phyloP scores from a whole-genome alignment of 2,888 invertebrate species.

The Crioceris asparagi region DNA sequence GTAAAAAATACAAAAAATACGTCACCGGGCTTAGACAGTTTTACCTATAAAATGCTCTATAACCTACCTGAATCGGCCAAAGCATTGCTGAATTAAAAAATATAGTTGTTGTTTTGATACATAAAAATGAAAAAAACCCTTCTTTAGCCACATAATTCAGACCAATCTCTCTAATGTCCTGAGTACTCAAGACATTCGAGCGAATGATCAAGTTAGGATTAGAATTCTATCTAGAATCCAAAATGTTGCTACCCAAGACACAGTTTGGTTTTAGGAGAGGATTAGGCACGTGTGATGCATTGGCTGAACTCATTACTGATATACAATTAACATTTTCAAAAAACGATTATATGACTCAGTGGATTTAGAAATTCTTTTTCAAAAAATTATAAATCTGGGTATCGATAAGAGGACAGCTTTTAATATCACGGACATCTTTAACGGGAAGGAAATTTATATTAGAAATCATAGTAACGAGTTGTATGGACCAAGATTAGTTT shows the following conservation, averaged over 20 bases:
- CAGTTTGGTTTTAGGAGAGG: slow-evolving; percentile 6
- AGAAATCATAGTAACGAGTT: slow-evolving; percentile 9
- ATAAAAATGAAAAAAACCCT: slow-evolving; percentile 5
- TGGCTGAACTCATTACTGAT: slow-evolving; percentile 3
- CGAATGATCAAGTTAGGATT: slow-evolving; percentile 4
- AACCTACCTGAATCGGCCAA: slow-evolving; percentile 1
- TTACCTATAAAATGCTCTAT: slow-evolving; percentile 5
- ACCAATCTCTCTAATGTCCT: slow-evolving; percentile 5
- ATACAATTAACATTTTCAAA: slow-evolving; percentile 4
- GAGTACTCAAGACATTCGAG: slow-evolving; percentile 2
- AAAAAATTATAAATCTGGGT: neutral
- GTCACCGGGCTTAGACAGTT: slow-evolving; percentile 2
- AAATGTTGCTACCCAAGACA: slow-evolving; percentile 1
- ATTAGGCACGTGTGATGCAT: slow-evolving; percentile 2
- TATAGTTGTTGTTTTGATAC: neutral
- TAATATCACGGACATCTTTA: slow-evolving; percentile 3
- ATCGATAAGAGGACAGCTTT: slow-evolving; percentile 1
- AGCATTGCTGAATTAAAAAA: slow-evolving; percentile 3
- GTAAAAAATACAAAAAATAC: neutral
- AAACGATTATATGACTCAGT: slow-evolving; percentile 4
- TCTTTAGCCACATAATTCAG: slow-evolving; percentile 4
- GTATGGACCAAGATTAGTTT: slow-evolving; percentile 12
- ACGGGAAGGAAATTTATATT: slow-evolving; percentile 4
- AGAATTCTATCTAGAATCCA: slow-evolving; percentile 2
- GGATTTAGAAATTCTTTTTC: slow-evolving; percentile 1